Conservation (phyloP, 30 jellyfish, hydroid and myxozoan genomes). For the Mastigias papua region DNA sequence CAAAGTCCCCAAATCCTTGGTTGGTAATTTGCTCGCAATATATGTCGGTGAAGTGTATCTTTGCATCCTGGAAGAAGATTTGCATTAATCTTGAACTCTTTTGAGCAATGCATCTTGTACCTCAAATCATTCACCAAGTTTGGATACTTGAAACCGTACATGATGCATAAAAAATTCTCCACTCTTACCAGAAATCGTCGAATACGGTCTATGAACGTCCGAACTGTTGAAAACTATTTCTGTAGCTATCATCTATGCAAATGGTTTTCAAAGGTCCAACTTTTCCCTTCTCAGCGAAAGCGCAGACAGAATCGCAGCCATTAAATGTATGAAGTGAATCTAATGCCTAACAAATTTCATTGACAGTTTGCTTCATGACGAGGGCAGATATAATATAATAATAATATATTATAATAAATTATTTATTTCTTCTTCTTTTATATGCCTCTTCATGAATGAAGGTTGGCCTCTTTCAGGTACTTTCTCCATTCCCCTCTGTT, state of each 20-base stretch:
- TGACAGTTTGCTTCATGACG: conserved; percentile 37
- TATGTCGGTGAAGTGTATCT: conserved; percentile 50
- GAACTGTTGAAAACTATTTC: not conserved
- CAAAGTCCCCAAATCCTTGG: conserved; percentile 55
- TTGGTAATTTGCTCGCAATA: conserved; percentile 61
- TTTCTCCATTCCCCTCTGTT: no score
- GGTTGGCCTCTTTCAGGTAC: no score
- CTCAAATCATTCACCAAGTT: conserved; percentile 61
- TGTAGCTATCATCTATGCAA: not conserved
- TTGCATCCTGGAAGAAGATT: conserved; percentile 63
- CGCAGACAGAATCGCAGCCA: conserved; percentile 61
- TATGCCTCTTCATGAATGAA: no score
- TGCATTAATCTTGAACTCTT: conserved; percentile 42
- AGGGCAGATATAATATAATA: no score
- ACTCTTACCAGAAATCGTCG: conserved; percentile 26
- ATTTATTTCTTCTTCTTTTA: no score
- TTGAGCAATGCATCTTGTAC: conserved; percentile 66
- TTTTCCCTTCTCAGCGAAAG: conserved; percentile 49
- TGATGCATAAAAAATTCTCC: conserved; percentile 57
- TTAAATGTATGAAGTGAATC: conserved; percentile 52
- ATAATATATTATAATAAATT: no score
- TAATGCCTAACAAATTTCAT: conserved; percentile 13
- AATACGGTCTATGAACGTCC: not conserved
- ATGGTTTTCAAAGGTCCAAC: conserved; percentile 41
- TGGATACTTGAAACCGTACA: conserved; percentile 68